These are phyloP conservation scores for Bradypus variegatus DNA, from an alignment of 2,797 vertebrate genomes.

Conservation along the genomic window DNA sequence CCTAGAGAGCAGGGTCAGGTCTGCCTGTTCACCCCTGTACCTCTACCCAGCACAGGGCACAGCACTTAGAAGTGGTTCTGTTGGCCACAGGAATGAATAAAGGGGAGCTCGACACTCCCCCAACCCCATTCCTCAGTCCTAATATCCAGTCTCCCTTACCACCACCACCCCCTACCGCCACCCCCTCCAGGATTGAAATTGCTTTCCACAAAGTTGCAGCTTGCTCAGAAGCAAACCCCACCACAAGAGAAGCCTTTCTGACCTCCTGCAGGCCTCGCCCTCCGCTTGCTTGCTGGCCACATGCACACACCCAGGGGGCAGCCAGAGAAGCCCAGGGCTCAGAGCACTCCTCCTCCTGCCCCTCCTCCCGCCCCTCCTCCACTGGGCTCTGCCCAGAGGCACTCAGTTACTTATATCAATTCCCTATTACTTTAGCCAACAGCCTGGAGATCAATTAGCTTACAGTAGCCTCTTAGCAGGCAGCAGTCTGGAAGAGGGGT, in stretches of 20 bases:
- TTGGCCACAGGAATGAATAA: not conserved
- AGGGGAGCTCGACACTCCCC: not conserved
- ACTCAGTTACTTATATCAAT: conserved; percentile 56
- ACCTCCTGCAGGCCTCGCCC: not conserved
- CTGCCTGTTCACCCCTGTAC: not conserved
- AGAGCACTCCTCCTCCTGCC: not conserved
- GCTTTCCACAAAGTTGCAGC: conserved; percentile 15
- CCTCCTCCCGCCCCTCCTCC: not conserved
- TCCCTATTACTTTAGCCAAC: conserved; percentile 62
- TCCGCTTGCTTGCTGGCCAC: not conserved
- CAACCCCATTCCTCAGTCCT: not conserved
- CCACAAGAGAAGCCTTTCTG: not conserved
- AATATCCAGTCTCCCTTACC: not conserved
- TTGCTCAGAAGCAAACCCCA: not conserved
- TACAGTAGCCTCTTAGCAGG: conserved; percentile 52
- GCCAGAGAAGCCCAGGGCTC: not conserved
- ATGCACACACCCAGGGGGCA: not conserved
- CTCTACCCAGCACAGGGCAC: not conserved
- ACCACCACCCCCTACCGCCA: not conserved
- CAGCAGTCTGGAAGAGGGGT: not conserved
- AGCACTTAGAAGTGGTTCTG: not conserved
- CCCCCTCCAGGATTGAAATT: not conserved
- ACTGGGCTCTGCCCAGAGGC: conserved; percentile 33
- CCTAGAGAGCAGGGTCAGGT: not conserved
- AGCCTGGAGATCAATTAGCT: conserved; percentile 60